Evolutionary conservation across 2,888 invertebrate species (phyloP).

Genomic region (Morpho deidamia): DNA sequence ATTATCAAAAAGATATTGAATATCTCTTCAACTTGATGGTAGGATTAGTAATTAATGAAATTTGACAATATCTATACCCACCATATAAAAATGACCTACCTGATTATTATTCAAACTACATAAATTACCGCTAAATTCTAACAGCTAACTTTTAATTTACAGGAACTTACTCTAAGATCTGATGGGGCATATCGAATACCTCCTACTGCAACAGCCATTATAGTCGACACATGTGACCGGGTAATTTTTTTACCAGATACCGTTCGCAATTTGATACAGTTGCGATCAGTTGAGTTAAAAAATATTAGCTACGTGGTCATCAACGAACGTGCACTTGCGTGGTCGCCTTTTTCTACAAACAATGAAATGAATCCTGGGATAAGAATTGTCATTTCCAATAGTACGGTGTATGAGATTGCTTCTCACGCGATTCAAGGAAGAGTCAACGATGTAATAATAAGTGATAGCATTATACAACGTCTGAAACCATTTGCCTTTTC

Average conservation of each 20-base stretch:
- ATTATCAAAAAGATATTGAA: too few relatives aligned
- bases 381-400: conserved; percentile 67
- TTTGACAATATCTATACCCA: too few relatives aligned
- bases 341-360: conserved; percentile 78
- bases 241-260: conserved; percentile 79
- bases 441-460: conserved; percentile 82
- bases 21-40: too few relatives aligned
- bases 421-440: conserved; percentile 84
- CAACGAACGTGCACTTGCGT: conserved; percentile 79
- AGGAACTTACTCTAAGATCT: conserved; percentile 80
- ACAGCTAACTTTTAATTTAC: conserved; percentile 10
- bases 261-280: conserved; percentile 77
- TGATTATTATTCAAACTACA: too few relatives aligned
- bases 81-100: too few relatives aligned
- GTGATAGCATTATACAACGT: conserved; percentile 78
- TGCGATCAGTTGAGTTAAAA: conserved; percentile 80
- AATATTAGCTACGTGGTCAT: conserved; percentile 81
- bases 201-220: conserved; percentile 76
- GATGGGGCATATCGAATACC: conserved; percentile 75
- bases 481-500: conserved; percentile 87
- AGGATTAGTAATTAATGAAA: too few relatives aligned
- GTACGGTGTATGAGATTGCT: conserved; percentile 73
- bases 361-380: conserved; percentile 82
- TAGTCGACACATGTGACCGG: conserved; percentile 81
- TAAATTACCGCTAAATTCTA: too few relatives aligned